A percentile compares a stretch with the other conserved stretches of the same genome.
These are phyloP conservation scores for Macquaria ambigua DNA, from an alignment of 2,113 vertebrate genomes.

Conservation along the genomic window DNA sequence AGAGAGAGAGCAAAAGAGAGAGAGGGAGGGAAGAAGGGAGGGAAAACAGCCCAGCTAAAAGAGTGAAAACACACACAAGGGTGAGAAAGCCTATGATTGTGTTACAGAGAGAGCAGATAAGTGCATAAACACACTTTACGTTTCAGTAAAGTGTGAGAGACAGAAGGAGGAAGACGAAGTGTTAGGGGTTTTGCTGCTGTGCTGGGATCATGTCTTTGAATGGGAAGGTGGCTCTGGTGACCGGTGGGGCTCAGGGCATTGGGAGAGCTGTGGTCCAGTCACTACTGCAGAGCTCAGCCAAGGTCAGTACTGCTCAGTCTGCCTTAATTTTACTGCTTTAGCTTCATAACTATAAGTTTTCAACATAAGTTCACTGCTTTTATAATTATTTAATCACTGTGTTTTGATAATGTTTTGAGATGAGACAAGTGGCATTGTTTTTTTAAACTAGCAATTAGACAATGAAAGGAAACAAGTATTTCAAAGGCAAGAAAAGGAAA, in stretches of 20 bases:
- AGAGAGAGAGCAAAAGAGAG: slow-evolving; percentile 5
- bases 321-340: not conserved
- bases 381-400: not conserved
- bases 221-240: slow-evolving; percentile 95
- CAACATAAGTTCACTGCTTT: not conserved
- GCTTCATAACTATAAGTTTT: slow-evolving; percentile 12
- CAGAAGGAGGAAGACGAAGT: not conserved
- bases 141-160: not conserved
- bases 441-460: not conserved
- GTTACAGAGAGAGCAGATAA: slow-evolving; percentile 12
- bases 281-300: slow-evolving; percentile 88
- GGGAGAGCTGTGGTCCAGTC: slow-evolving; percentile 89
- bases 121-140: not conserved
- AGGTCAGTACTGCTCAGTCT: slow-evolving; percentile 82
- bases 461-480: not conserved
- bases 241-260: slow-evolving; percentile 97
- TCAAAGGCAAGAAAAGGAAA: not conserved
- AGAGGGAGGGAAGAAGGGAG: slow-evolving; percentile 12
- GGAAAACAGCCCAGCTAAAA: slow-evolving; percentile 27
- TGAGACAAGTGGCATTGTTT: not conserved
- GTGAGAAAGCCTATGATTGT: slow-evolving; percentile 37
- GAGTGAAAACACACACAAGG: slow-evolving; percentile 36
- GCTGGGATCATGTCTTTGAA: slow-evolving; percentile 87
- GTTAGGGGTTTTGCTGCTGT: not conserved
- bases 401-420: not conserved